These are phyloP conservation scores for Discoglossus pictus DNA, from an alignment of 2,797 vertebrate genomes.

Conservation along the genomic window DNA sequence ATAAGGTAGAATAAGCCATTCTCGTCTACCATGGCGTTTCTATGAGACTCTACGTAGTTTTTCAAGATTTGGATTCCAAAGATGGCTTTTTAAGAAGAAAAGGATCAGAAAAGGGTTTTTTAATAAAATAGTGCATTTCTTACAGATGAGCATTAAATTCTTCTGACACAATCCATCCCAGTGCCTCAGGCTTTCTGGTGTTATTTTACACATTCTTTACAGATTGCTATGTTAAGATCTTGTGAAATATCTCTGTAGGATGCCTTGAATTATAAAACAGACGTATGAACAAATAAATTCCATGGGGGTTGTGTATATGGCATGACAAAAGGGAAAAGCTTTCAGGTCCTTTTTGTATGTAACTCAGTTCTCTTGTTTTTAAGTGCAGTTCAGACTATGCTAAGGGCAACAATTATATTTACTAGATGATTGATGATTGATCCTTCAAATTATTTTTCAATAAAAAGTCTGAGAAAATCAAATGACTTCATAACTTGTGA, in stretches of 20 bases:
- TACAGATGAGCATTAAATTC: slow-evolving; percentile 21
- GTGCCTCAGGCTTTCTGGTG: slow-evolving; percentile 43
- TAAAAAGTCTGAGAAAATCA: slow-evolving; percentile 1
- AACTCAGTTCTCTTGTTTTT: slow-evolving; percentile 19
- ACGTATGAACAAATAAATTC: slow-evolving; percentile 36
- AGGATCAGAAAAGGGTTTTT: no score
- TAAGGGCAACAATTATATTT: background rate
- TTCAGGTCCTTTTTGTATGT: slow-evolving; percentile 12
- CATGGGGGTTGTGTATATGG: slow-evolving; percentile 1
- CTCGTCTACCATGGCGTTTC: no score
- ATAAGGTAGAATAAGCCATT: no score
- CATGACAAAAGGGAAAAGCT: slow-evolving; percentile 8
- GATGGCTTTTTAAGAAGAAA: no score
- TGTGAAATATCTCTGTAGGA: slow-evolving; percentile 47
- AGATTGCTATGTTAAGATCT: slow-evolving; percentile 39
- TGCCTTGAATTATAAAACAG: slow-evolving; percentile 43
- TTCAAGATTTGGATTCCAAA: no score
- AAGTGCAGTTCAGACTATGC: background rate
- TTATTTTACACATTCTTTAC: slow-evolving; percentile 45
- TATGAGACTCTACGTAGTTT: no score
- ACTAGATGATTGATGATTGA: slow-evolving; percentile 18
- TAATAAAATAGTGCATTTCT: slow-evolving; percentile 39
- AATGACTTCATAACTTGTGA: background rate
- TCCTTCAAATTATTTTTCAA: background rate
- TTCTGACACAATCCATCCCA: slow-evolving; percentile 14